Conservation (phyloP, 2,113 vertebrate genomes). For the Sander vitreus region DNA sequence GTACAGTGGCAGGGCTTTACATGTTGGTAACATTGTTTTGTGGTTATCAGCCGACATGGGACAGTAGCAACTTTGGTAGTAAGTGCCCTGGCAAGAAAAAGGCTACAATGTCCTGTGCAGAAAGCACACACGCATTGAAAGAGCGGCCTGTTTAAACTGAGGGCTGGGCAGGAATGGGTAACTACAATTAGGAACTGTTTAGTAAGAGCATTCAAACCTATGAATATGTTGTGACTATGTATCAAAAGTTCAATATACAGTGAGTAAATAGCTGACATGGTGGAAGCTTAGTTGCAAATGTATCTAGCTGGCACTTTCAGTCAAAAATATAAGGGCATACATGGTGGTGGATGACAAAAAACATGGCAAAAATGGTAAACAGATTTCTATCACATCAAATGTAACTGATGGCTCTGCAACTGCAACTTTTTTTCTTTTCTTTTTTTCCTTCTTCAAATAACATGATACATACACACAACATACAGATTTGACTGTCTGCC, state of each 20-base stretch:
- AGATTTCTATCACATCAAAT: conserved; percentile 68
- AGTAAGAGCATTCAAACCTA: conserved; percentile 72
- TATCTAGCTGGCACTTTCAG: conserved; percentile 73
- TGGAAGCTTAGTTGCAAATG: conserved; percentile 66
- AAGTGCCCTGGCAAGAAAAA: conserved; percentile 28
- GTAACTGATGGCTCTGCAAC: conserved; percentile 64
- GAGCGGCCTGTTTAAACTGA: conserved; percentile 28
- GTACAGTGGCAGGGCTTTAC: conserved; percentile 65
- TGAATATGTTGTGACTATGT: conserved; percentile 74
- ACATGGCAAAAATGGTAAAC: conserved; percentile 57
- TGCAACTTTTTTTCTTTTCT: conserved; percentile 37
- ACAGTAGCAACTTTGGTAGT: conserved; percentile 55
- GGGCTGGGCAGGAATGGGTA: conserved; percentile 35
- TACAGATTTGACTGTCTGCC: conserved; percentile 69
- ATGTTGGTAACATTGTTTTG: conserved; percentile 37
- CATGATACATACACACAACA: conserved; percentile 77
- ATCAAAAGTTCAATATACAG: conserved; percentile 70
- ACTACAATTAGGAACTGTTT: conserved; percentile 52
- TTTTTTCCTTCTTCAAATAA: conserved; percentile 55
- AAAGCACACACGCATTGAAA: conserved; percentile 43
- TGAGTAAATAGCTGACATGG: conserved; percentile 69
- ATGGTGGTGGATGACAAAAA: conserved; percentile 66
- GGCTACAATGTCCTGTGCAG: conserved; percentile 45
- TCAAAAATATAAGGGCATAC: conserved; percentile 75
- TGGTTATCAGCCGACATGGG: conserved; percentile 29